Evolutionary conservation across 2,888 invertebrate species (phyloP).

Genomic region (Ceramica pisi): DNA sequence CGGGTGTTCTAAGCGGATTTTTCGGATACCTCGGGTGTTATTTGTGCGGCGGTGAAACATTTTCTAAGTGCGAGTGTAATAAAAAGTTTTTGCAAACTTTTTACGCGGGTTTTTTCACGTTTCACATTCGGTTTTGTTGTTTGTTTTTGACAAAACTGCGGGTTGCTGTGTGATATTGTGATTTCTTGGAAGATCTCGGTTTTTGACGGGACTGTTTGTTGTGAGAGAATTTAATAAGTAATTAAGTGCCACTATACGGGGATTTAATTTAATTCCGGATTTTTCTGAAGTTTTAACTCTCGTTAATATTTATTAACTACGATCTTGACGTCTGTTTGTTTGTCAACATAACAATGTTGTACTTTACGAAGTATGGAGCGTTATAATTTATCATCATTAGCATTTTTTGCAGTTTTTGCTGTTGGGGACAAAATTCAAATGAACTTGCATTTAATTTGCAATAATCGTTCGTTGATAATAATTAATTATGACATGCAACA

Average conservation of each 20-base stretch:
- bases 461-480: neutral
- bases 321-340: slow-evolving; percentile 11
- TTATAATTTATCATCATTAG: slow-evolving; percentile 4
- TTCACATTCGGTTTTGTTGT: neutral
- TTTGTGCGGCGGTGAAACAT: slow-evolving; percentile 2
- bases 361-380: neutral
- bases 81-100: slow-evolving; percentile 52
- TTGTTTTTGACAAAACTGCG: neutral
- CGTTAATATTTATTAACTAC: slow-evolving; percentile 7
- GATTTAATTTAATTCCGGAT: neutral
- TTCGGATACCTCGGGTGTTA: neutral
- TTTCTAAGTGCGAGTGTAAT: slow-evolving; percentile 7
- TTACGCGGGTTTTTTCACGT: slow-evolving; percentile 8
- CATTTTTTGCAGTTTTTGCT: neutral
- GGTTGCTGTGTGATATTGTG: neutral
- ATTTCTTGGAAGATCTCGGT: neutral
- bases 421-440: neutral
- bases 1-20: slow-evolving; percentile 7
- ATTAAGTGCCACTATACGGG: neutral
- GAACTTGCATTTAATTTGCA: neutral
- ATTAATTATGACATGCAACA: too few species aligned
- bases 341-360: neutral
- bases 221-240: neutral
- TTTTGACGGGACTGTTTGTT: neutral
- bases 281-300: slow-evolving; percentile 1